phyloP scores from a whole-genome alignment of 2,113 vertebrate genomes.

The Anas platyrhynchos region DNA sequence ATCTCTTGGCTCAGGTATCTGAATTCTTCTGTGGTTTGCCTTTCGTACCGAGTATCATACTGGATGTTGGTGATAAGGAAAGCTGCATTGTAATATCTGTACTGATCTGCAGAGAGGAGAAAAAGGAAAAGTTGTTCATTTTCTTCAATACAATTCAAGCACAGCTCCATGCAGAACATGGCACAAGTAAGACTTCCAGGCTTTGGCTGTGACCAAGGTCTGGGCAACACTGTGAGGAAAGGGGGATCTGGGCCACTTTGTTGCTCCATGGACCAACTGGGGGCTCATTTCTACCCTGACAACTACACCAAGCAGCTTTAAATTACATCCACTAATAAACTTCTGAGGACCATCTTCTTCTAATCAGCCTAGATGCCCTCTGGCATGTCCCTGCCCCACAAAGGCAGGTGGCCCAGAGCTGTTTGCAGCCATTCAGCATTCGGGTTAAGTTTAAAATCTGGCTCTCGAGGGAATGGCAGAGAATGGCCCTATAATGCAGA shows the following conservation, averaged over 20 bases:
- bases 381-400: neutral
- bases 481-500: neutral
- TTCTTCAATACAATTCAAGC: neutral
- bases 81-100: slow-evolving; percentile 67
- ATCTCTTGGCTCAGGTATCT: slow-evolving; percentile 62
- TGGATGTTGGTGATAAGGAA: slow-evolving; percentile 65
- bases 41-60: slow-evolving; percentile 53
- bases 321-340: neutral
- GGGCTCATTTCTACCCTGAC: neutral
- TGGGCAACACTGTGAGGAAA: neutral
- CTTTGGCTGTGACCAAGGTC: neutral
- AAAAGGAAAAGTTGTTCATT: neutral
- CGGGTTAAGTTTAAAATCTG: neutral
- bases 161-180: neutral
- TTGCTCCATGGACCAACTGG: neutral
- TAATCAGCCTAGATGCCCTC: neutral
- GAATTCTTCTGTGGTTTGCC: slow-evolving; percentile 68
- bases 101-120: slow-evolving; percentile 63
- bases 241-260: neutral
- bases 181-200: neutral
- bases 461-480: accelerated
- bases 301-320: neutral
- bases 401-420: neutral
- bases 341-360: neutral
- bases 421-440: neutral